Conservation (phyloP, 2,113 vertebrate genomes). For the Triplophysa tibetana region DNA sequence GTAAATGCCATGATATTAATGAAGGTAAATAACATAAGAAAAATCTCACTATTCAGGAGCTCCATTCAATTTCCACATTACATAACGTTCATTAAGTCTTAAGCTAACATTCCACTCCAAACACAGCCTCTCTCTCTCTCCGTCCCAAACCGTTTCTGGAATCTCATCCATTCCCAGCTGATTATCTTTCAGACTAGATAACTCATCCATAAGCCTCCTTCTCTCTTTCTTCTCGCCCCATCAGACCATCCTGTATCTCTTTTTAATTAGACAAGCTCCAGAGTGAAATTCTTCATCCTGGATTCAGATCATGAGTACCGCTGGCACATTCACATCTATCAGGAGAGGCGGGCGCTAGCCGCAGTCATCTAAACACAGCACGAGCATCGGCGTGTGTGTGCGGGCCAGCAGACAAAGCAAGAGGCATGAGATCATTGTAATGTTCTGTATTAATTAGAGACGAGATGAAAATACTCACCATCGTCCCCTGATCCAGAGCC, state of each 20-base stretch:
- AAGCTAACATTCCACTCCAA: background rate
- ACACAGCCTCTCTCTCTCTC: background rate
- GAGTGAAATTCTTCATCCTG: conserved; percentile 30
- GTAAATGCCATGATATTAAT: too few relatives aligned
- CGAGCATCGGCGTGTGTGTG: background rate
- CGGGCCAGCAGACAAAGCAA: conserved; percentile 7
- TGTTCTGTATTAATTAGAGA: conserved; percentile 23
- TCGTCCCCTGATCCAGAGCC: conserved; percentile 45
- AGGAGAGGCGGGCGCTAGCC: conserved; percentile 8
- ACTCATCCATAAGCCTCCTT: conserved; percentile 8
- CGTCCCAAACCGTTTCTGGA: background rate
- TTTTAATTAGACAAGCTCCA: conserved; percentile 10
- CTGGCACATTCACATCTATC: conserved; percentile 27
- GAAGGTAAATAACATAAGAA: too few relatives aligned
- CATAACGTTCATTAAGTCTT: background rate
- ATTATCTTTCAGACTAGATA: conserved; percentile 9
- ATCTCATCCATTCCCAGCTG: background rate
- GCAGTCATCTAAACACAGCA: background rate
- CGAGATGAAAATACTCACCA: conserved; percentile 37
- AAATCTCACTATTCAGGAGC: too few relatives aligned
- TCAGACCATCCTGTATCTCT: conserved; percentile 3
- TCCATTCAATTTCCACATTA: too few relatives aligned
- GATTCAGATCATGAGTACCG: conserved; percentile 23
- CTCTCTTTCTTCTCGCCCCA: background rate
- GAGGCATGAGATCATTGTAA: conserved; percentile 26